Conservation (phyloP, 2,888 invertebrate genomes). For the Odiellus spinosus region DNA sequence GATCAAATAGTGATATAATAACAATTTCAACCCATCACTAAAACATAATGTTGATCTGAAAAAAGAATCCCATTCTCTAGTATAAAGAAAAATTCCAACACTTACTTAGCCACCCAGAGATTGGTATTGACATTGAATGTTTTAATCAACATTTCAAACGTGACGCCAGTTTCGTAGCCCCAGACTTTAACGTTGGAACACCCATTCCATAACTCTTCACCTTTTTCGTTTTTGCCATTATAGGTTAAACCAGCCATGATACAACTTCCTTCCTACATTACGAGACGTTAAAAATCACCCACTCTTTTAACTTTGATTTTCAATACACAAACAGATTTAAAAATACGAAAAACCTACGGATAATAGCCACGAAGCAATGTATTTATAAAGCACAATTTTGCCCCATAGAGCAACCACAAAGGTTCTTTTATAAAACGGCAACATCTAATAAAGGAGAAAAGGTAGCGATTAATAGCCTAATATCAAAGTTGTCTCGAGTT, state of each 20-base stretch:
- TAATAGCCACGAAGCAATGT: slow-evolving; percentile 82
- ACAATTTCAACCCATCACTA: too few relatives aligned
- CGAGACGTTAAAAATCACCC: not conserved
- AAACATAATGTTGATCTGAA: too few relatives aligned
- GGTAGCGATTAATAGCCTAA: not conserved
- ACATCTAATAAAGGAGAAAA: not conserved
- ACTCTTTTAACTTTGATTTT: not conserved
- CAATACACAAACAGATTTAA: not conserved
- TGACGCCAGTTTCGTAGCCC: slow-evolving; percentile 62
- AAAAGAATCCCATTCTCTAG: too few relatives aligned
- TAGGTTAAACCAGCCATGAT: slow-evolving; percentile 56
- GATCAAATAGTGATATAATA: too few relatives aligned
- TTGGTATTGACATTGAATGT: slow-evolving; percentile 95
- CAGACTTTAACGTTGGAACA: slow-evolving; percentile 73
- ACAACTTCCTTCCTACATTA: slow-evolving; percentile 35
- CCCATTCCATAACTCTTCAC: slow-evolving; percentile 61
- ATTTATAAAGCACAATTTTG: slow-evolving; percentile 69
- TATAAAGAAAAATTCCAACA: slow-evolving; percentile 12
- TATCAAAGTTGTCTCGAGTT: not conserved
- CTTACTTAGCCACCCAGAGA: slow-evolving; percentile 68
- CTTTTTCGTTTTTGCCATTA: slow-evolving; percentile 51
- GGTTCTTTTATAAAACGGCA: slow-evolving; percentile 9
- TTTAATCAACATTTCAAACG: slow-evolving; percentile 69
- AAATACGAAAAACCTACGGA: slow-evolving; percentile 38
- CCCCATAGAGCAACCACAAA: slow-evolving; percentile 61